Percentiles rank a stretch among this genome's conserved stretches.
phyloP scores from a whole-genome alignment of 1,140 invertebrate species.

The Lethrus apterus region DNA sequence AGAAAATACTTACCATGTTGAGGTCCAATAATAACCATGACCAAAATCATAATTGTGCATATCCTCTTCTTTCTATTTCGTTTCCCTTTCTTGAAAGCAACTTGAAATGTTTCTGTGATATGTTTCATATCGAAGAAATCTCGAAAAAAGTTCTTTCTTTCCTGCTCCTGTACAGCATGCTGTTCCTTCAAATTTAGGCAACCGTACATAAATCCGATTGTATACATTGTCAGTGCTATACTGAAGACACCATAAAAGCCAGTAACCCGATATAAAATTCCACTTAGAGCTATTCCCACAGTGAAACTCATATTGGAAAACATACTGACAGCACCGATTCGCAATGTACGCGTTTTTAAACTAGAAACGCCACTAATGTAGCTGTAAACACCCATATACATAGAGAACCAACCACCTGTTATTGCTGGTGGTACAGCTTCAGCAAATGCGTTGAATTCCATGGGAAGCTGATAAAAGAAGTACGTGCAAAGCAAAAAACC shows the following conservation, averaged over 20 bases:
- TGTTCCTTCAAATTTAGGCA: background rate
- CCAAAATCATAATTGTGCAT: constrained; percentile 41
- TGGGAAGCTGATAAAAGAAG: constrained; percentile 42
- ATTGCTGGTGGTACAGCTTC: constrained; percentile 46
- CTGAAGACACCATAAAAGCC: constrained; percentile 50
- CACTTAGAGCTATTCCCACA: constrained; percentile 46
- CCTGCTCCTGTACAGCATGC: constrained; percentile 19
- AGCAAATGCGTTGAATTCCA: constrained; percentile 45
- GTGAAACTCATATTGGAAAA: constrained; percentile 43
- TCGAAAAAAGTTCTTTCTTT: constrained; percentile 36
- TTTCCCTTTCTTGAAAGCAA: constrained; percentile 40
- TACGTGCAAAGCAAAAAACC: constrained; percentile 44
- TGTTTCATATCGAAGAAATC: constrained; percentile 45
- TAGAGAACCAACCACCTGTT: constrained; percentile 48
- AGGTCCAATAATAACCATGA: constrained; percentile 46
- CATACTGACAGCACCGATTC: constrained; percentile 45
- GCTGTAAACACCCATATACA: constrained; percentile 53
- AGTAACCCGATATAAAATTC: constrained; percentile 44
- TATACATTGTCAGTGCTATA: constrained; percentile 34
- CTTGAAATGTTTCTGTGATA: constrained; percentile 42
- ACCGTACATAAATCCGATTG: constrained; percentile 23
- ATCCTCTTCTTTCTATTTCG: constrained; percentile 40
- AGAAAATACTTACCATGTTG: constrained; percentile 43
- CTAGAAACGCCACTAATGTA: constrained; percentile 51
- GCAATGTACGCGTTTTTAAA: constrained; percentile 49